A percentile compares a stretch with the other conserved stretches of the same genome.
Conservation (phyloP, 1,140 invertebrate species). For the Manduca sexta region DNA sequence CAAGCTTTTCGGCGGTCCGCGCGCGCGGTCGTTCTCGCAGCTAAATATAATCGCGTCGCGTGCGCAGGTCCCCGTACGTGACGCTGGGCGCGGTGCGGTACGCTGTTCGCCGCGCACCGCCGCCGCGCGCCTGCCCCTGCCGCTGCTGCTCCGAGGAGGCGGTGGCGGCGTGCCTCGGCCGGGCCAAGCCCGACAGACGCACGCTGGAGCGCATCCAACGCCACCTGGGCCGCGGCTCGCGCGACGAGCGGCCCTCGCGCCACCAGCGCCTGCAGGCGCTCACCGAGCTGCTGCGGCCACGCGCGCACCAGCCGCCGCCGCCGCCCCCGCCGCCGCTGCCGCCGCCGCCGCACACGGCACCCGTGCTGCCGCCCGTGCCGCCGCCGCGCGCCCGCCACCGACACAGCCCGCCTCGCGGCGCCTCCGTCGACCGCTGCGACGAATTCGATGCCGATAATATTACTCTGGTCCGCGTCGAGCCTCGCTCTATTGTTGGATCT, state of each 20-base stretch:
- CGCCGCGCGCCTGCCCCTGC: conserved; percentile 59
- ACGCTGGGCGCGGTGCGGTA: conserved; percentile 76
- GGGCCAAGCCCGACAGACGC: conserved; percentile 69
- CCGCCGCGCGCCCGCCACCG: conserved; percentile 50
- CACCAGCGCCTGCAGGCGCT: conserved; percentile 82
- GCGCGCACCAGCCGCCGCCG: conserved; percentile 38
- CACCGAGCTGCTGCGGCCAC: conserved; percentile 79
- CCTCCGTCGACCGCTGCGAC: conserved; percentile 53
- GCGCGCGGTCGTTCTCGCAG: conserved; percentile 29
- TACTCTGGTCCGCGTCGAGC: conserved; percentile 71
- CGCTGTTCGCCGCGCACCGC: conserved; percentile 72
- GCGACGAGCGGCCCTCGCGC: conserved; percentile 72
- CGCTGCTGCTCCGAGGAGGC: conserved; percentile 69
- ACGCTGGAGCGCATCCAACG: conserved; percentile 85
- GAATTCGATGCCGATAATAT: conserved; percentile 64
- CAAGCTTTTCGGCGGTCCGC: conserved; percentile 49
- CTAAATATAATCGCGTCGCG: conserved; percentile 48
- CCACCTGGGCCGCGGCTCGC: conserved; percentile 80
- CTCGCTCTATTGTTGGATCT: conserved; percentile 73
- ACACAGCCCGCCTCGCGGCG: conserved; percentile 47
- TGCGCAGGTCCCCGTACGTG: conserved; percentile 72
- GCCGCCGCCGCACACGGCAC: conserved; percentile 48
- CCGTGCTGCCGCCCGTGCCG: conserved; percentile 54
- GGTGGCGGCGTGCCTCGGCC: conserved; percentile 69
- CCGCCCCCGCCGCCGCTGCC: conserved; percentile 48